Conservation (phyloP, 2,797 vertebrate genomes). For the Muraenolepis orangiensis region DNA sequence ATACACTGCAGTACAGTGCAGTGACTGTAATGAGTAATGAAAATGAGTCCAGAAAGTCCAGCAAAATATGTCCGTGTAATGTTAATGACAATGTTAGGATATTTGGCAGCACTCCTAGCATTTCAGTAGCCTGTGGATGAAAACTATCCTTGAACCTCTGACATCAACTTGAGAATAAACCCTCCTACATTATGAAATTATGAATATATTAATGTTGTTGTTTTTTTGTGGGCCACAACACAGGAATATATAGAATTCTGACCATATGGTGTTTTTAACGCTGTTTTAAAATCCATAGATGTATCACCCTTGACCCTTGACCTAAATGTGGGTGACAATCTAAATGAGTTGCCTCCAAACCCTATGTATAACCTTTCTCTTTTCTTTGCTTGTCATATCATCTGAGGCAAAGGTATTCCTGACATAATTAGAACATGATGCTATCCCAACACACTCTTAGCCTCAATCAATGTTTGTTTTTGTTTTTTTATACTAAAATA, state of each 20-base stretch:
- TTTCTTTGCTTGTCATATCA: not conserved
- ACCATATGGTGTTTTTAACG: not conserved
- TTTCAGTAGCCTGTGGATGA: too few relatives aligned
- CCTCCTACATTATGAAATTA: slow-evolving; percentile 19
- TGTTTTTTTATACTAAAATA: not conserved
- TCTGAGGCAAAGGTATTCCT: not conserved
- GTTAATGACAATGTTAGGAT: too few relatives aligned
- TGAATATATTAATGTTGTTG: not conserved
- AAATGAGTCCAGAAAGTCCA: too few relatives aligned
- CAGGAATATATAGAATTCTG: not conserved
- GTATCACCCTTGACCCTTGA: not conserved
- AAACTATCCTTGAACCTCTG: too few relatives aligned
- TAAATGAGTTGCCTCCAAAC: not conserved
- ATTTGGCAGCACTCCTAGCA: too few relatives aligned
- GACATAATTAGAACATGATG: not conserved
- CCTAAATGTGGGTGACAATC: not conserved
- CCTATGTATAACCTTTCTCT: not conserved
- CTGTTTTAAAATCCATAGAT: not conserved
- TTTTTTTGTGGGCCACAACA: not conserved
- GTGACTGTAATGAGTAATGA: too few relatives aligned
- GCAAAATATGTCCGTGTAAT: too few relatives aligned
- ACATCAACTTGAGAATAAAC: slow-evolving; percentile 43
- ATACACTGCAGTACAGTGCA: too few relatives aligned
- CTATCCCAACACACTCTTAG: not conserved
- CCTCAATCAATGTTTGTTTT: not conserved